Conservation (phyloP, 2,113 vertebrate genomes). For the Psammodynastes pulverulentus region DNA sequence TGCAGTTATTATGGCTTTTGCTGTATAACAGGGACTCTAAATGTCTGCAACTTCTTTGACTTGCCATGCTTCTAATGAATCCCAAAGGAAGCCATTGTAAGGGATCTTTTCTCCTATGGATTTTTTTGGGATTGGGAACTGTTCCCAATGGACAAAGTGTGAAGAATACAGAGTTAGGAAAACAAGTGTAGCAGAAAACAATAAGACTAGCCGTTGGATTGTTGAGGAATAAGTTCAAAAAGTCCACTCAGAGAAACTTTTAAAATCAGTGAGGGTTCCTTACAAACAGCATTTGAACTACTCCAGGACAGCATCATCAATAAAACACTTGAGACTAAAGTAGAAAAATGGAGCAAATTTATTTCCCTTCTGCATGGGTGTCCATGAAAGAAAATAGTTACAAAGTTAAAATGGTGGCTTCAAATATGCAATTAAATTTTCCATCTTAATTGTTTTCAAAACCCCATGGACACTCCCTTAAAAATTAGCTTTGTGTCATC, state of each 20-base stretch:
- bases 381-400: neutral
- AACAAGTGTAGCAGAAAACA: neutral
- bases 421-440: neutral
- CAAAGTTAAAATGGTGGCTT: neutral
- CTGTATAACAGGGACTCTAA: neutral
- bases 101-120: neutral
- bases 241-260: neutral
- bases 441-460: neutral
- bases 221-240: neutral
- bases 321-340: neutral
- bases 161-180: neutral
- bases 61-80: neutral
- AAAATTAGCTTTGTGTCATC: neutral
- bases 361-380: neutral
- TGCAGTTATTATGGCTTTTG: neutral
- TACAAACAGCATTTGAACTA: neutral
- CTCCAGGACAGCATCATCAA: neutral
- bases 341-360: neutral
- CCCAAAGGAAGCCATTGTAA: neutral
- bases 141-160: neutral
- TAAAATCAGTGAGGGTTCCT: neutral
- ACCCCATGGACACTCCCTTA: neutral
- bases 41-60: neutral
- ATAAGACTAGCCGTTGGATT: neutral
- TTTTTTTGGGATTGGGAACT: neutral